phyloP scores from a whole-genome alignment of 2,797 vertebrate species.

The Microctenopoma stevenorrisi region DNA sequence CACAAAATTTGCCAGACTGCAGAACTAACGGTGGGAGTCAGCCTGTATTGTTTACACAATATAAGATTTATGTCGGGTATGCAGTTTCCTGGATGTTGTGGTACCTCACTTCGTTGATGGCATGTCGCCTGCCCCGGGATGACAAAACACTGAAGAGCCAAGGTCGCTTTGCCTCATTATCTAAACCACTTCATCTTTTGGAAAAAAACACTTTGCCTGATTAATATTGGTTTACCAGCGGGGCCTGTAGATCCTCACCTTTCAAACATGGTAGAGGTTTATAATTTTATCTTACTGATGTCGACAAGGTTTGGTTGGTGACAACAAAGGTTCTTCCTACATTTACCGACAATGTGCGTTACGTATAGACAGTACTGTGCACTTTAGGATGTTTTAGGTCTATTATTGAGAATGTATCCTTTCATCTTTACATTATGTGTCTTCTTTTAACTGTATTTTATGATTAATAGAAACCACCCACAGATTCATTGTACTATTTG shows the following conservation, averaged over 20 bases:
- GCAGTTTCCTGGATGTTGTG: constrained; percentile 26
- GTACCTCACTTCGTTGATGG: constrained; percentile 11
- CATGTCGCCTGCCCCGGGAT: constrained; percentile 21
- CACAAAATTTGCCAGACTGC: not conserved
- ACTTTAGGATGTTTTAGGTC: too few relatives aligned
- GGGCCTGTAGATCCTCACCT: constrained; percentile 6
- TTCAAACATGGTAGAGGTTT: constrained; percentile 1
- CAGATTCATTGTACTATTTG: too few relatives aligned
- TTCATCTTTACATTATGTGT: too few relatives aligned
- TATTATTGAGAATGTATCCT: too few relatives aligned
- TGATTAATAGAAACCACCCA: too few relatives aligned
- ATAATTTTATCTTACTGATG: constrained; percentile 2
- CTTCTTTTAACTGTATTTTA: too few relatives aligned
- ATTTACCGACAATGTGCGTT: too few relatives aligned
- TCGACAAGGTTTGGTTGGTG: not conserved
- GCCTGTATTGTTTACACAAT: not conserved
- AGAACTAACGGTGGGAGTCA: constrained; percentile 12
- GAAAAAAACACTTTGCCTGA: constrained; percentile 53
- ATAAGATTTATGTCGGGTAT: constrained; percentile 9
- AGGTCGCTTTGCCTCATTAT: constrained; percentile 44
- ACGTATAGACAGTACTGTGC: too few relatives aligned
- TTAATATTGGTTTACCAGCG: constrained; percentile 24
- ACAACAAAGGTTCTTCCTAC: too few relatives aligned
- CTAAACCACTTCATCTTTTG: constrained; percentile 40
- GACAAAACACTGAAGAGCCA: constrained; percentile 30